Evolutionary conservation across 2,113 vertebrate genomes (phyloP).

Genomic region (Nannobrachium achirus): DNA sequence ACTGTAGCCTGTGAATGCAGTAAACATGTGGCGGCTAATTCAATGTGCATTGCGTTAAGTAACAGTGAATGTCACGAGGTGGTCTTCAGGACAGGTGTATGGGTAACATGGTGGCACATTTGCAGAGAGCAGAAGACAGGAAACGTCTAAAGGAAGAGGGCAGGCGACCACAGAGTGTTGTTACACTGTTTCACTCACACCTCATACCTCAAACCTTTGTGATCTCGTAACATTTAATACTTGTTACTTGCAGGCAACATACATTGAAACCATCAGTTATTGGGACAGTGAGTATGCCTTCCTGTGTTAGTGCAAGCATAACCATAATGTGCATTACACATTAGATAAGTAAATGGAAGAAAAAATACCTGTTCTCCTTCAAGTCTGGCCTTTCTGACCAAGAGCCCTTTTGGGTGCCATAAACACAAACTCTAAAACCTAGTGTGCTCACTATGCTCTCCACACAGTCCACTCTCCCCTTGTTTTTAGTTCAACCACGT

Average conservation of each 20-base stretch:
- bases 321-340: neutral
- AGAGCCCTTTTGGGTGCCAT: too few relatives aligned
- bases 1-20: neutral
- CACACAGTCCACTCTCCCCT: neutral
- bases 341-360: too few relatives aligned
- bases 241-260: neutral
- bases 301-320: neutral
- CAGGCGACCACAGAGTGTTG: slow-evolving; percentile 54
- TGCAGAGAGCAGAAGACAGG: slow-evolving; percentile 62
- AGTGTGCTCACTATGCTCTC: neutral
- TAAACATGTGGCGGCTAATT: neutral
- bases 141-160: slow-evolving; percentile 66
- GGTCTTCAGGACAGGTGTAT: slow-evolving; percentile 61
- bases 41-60: too few relatives aligned
- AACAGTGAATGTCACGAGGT: too few relatives aligned
- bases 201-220: slow-evolving; percentile 51
- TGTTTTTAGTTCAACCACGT: neutral
- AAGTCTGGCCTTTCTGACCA: too few relatives aligned
- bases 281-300: neutral
- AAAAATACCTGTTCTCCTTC: too few relatives aligned
- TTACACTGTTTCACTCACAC: slow-evolving; percentile 65
- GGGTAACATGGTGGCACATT: slow-evolving; percentile 43
- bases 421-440: neutral
- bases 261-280: neutral
- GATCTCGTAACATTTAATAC: slow-evolving; percentile 7